phyloP scores from a whole-genome alignment of 2,888 invertebrate genomes.

The Campopleginae sp. region DNA sequence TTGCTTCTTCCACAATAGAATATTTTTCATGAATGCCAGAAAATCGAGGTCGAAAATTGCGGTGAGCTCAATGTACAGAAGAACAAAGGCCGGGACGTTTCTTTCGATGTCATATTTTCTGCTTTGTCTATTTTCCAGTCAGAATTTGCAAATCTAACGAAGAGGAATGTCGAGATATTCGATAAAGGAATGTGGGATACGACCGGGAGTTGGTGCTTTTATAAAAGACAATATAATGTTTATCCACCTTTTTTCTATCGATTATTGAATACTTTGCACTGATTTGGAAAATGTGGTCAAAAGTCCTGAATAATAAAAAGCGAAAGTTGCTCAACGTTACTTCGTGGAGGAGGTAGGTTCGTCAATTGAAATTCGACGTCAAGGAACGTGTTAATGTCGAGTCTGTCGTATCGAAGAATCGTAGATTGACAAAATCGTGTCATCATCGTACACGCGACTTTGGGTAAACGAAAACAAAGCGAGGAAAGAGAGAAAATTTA shows the following conservation, averaged over 20 bases:
- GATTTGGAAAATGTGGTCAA: background rate
- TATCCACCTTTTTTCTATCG: background rate
- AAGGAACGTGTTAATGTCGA: constrained; percentile 1
- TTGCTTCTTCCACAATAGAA: constrained; percentile 35
- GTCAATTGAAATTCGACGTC: background rate
- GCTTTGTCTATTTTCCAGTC: background rate
- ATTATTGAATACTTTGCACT: background rate
- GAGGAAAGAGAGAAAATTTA: constrained; percentile 15
- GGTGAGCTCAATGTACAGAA: background rate
- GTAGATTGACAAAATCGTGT: constrained; percentile 38
- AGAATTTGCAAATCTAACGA: constrained; percentile 3
- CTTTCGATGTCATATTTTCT: background rate
- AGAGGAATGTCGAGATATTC: background rate
- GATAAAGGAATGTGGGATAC: background rate
- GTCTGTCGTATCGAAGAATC: constrained; percentile 38
- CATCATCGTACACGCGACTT: background rate
- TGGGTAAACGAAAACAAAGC: constrained; percentile 31
- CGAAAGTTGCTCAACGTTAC: background rate
- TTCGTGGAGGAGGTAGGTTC: background rate
- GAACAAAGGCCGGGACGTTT: constrained; percentile 14
- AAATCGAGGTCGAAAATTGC: constrained; percentile 26
- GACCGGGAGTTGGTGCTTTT: background rate
- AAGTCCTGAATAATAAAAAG: background rate
- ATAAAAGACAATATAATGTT: background rate
- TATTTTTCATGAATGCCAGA: constrained; percentile 21